phyloP scores from a whole-genome alignment of 1,140 invertebrate species.

The Aculops lycopersici region DNA sequence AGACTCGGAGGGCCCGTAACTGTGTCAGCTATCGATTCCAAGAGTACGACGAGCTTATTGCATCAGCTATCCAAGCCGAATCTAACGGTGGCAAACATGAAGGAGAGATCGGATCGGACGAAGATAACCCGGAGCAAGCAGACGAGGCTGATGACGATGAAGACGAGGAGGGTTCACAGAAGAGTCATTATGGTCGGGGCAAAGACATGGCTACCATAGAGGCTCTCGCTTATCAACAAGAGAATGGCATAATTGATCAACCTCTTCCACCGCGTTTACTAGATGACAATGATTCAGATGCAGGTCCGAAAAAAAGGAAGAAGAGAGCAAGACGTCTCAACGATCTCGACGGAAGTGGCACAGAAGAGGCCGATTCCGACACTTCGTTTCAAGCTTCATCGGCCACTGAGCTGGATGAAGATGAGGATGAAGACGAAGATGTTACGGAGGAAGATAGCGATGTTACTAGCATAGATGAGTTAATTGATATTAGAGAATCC shows the following conservation, averaged over 20 bases:
- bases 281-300: conserved; percentile 28
- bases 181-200: conserved; percentile 23
- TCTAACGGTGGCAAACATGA: conserved; percentile 9
- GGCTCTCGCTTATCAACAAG: conserved; percentile 12
- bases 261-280: too few species aligned
- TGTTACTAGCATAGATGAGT: conserved; percentile 2
- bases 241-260: conserved; percentile 1
- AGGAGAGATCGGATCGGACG: conserved; percentile 4
- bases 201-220: conserved; percentile 65
- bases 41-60: conserved; percentile 72
- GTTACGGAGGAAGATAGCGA: conserved; percentile 1
- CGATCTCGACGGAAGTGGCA: conserved; percentile 44
- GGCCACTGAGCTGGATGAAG: conserved; percentile 6
- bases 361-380: conserved; percentile 27
- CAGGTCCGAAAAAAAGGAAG: conserved; percentile 13
- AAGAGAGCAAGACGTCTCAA: conserved; percentile 26
- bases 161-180: background rate
- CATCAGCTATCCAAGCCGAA: conserved; percentile 45
- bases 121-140: conserved; percentile 9
- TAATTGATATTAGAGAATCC: background rate
- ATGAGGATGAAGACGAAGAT: conserved; percentile 4
- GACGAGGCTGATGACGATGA: conserved; percentile 1
- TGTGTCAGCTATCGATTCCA: conserved; percentile 43
- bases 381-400: conserved; percentile 22
- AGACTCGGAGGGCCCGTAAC: conserved; percentile 9